These are phyloP conservation scores for Ciconia nigra DNA, from an alignment of 2,797 vertebrate genomes.

Conservation along the genomic window DNA sequence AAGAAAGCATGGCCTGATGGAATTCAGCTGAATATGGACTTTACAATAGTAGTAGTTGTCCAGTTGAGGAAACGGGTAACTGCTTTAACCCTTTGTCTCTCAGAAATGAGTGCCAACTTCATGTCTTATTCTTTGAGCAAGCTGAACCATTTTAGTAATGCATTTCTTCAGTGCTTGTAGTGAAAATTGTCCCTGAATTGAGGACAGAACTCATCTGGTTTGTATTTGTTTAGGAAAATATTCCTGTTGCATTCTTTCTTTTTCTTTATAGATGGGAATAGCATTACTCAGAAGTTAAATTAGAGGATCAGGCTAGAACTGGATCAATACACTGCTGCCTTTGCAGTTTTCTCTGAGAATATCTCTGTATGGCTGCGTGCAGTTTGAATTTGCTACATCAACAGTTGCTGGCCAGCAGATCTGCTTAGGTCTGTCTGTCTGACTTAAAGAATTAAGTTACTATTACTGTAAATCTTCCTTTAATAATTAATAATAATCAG, in stretches of 20 bases:
- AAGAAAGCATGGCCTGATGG: slow-evolving; percentile 65
- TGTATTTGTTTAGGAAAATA: background rate
- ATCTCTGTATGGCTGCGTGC: background rate
- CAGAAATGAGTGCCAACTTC: background rate
- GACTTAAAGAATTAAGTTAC: background rate
- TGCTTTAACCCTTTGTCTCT: slow-evolving; percentile 32
- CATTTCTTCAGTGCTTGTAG: background rate
- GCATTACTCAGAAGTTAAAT: background rate
- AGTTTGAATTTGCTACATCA: background rate
- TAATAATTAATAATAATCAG: background rate
- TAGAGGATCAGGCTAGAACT: background rate
- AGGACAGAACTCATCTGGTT: background rate
- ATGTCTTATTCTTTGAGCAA: background rate
- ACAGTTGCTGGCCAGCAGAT: background rate
- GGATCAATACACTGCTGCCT: background rate
- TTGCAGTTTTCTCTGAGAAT: background rate
- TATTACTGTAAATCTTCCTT: background rate
- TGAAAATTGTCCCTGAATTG: background rate
- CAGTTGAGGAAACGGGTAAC: slow-evolving; percentile 2
- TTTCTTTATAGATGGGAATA: background rate
- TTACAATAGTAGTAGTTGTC: slow-evolving; percentile 28
- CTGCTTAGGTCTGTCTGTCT: background rate
- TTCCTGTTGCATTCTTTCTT: accelerated
- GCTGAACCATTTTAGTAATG: background rate
- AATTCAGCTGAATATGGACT: slow-evolving; percentile 63